phyloP scores from a whole-genome alignment of 2,113 vertebrate species.

The Dromiciops gliroides region DNA sequence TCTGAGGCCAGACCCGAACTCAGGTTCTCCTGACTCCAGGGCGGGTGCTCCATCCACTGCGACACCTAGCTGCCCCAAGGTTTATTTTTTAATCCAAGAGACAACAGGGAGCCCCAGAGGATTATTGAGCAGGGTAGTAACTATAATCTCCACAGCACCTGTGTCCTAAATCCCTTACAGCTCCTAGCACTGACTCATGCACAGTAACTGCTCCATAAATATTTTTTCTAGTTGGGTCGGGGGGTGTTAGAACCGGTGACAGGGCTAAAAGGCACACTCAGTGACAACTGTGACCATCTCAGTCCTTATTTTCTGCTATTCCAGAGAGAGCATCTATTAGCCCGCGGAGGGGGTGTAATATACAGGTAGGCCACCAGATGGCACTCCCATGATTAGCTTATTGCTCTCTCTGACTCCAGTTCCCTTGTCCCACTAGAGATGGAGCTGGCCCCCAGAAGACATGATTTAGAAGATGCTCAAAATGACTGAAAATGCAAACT shows the following conservation, averaged over 20 bases:
- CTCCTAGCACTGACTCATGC: background rate
- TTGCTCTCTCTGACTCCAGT: background rate
- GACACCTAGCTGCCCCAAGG: too few species aligned
- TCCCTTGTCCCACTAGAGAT: too few species aligned
- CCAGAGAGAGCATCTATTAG: background rate
- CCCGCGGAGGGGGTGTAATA: background rate
- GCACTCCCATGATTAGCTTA: background rate
- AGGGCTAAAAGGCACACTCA: background rate
- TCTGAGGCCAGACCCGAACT: too few species aligned
- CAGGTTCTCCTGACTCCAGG: too few species aligned
- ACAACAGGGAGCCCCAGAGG: background rate
- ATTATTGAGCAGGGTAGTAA: background rate
- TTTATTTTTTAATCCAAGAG: background rate
- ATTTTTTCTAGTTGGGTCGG: background rate
- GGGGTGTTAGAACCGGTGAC: background rate
- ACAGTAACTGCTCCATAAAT: background rate
- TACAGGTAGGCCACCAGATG: background rate
- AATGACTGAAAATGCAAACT: too few species aligned
- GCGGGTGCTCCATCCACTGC: too few species aligned
- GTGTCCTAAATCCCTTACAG: background rate
- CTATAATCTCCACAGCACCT: background rate
- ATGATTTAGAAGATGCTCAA: too few species aligned
- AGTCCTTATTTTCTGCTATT: background rate
- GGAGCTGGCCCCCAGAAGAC: too few species aligned
- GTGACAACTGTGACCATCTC: background rate